These are phyloP conservation scores for Pogoniulus pusillus DNA, from an alignment of 2,797 vertebrate genomes.

Conservation along the genomic window DNA sequence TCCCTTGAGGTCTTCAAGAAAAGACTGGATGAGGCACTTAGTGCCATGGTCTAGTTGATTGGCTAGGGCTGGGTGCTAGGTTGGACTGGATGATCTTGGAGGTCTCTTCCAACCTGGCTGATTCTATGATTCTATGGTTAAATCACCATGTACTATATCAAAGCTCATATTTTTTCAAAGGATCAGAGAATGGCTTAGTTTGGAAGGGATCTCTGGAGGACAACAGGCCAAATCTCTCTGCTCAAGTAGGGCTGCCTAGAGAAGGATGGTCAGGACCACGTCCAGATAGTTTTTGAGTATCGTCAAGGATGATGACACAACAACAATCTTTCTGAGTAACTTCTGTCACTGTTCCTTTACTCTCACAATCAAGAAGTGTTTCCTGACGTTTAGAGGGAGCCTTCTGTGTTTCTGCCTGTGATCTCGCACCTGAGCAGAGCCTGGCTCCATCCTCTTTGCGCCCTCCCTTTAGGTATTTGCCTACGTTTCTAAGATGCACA, in stretches of 20 bases:
- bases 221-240: fast-evolving
- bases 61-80: too few species aligned
- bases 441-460: too few species aligned
- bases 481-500: neutral
- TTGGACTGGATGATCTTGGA: too few species aligned
- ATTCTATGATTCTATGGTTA: too few species aligned
- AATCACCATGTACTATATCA: neutral
- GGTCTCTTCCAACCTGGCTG: too few species aligned
- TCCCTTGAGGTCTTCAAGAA: too few species aligned
- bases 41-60: too few species aligned
- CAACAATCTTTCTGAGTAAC: neutral
- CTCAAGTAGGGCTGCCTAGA: neutral
- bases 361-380: neutral
- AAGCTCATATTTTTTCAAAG: neutral
- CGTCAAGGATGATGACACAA: neutral
- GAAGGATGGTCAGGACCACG: neutral
- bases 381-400: neutral
- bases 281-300: neutral
- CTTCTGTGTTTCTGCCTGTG: too few species aligned
- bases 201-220: too few species aligned
- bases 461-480: neutral
- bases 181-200: too few species aligned
- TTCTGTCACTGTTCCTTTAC: neutral
- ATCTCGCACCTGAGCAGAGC: too few species aligned
- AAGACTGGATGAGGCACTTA: too few species aligned